These are phyloP conservation scores for Rhinatrema bivittatum DNA, from an alignment of 2,797 vertebrate species.

Conservation along the genomic window DNA sequence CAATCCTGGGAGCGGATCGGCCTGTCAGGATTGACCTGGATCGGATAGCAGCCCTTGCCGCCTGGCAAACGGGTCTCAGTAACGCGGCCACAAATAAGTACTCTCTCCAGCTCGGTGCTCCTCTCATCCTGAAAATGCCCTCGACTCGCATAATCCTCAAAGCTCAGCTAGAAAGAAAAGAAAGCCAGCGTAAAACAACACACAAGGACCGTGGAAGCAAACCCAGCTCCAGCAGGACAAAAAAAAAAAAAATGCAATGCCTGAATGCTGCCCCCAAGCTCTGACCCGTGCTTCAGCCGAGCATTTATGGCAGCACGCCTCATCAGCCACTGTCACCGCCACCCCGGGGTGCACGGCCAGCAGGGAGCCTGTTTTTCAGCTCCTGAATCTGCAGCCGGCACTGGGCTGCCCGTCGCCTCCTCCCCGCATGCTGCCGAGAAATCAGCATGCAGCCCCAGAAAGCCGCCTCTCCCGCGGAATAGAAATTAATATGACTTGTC, in stretches of 20 bases:
- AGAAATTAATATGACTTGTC: conserved; percentile 86
- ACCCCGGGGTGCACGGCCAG: conserved; percentile 57
- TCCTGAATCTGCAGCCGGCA: conserved; percentile 53
- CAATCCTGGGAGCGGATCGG: no score
- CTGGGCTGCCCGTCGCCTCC: conserved; percentile 54
- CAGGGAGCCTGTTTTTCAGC: conserved; percentile 51
- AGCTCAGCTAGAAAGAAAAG: no score
- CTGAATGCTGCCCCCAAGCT: conserved; percentile 47
- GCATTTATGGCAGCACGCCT: conserved; percentile 63
- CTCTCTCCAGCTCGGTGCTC: no score
- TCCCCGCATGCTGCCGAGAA: conserved; percentile 51
- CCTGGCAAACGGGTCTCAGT: no score
- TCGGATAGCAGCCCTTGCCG: no score
- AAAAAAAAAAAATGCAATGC: conserved; percentile 51
- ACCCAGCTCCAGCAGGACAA: conserved; percentile 24
- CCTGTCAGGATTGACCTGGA: no score
- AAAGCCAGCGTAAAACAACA: no score
- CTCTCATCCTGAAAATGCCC: no score
- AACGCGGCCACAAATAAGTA: no score
- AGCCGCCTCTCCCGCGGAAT: conserved; percentile 76
- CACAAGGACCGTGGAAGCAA: no score
- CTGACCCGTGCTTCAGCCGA: conserved; percentile 62
- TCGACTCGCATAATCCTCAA: no score
- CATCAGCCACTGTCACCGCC: conserved; percentile 59
- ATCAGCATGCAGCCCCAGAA: conserved; percentile 78